Percentiles rank a stretch among this genome's conserved stretches.
These are phyloP conservation scores for Neoaliturus tenellus DNA, from an alignment of 2,888 invertebrate species.

Conservation along the genomic window DNA sequence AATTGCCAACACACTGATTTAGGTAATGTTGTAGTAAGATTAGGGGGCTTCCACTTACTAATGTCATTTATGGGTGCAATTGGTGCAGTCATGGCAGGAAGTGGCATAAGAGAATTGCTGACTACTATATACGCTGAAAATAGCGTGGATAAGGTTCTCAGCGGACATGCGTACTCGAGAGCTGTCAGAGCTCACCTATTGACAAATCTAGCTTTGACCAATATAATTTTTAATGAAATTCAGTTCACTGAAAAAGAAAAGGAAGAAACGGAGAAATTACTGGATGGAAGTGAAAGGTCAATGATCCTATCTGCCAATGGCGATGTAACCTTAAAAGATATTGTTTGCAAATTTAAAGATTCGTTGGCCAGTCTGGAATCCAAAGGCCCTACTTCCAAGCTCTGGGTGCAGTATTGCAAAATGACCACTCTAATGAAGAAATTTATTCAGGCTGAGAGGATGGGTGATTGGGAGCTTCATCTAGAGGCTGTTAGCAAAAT, in stretches of 20 bases:
- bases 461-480: slow-evolving; percentile 62
- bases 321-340: no score
- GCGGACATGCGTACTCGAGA: slow-evolving; percentile 68
- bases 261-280: no score
- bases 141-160: slow-evolving; percentile 68
- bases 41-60: slow-evolving; percentile 69
- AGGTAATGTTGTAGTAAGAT: slow-evolving; percentile 63
- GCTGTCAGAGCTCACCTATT: slow-evolving; percentile 68
- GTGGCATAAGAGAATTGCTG: slow-evolving; percentile 70
- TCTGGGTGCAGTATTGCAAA: slow-evolving; percentile 51
- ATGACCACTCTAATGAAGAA: slow-evolving; percentile 44
- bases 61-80: slow-evolving; percentile 70
- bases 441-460: slow-evolving; percentile 55
- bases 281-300: no score
- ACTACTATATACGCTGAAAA: slow-evolving; percentile 67
- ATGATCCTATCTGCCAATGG: no score
- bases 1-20: slow-evolving; percentile 61
- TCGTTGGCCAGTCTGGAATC: not conserved
- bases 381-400: slow-evolving; percentile 37
- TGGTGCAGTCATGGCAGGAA: slow-evolving; percentile 70
- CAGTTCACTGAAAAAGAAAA: no score
- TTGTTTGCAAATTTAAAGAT: no score
- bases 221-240: no score
- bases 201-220: no score
- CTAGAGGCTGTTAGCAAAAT: slow-evolving; percentile 61